These are phyloP conservation scores for Tribolium freemani DNA, from an alignment of 2,888 invertebrate species.

Conservation along the genomic window DNA sequence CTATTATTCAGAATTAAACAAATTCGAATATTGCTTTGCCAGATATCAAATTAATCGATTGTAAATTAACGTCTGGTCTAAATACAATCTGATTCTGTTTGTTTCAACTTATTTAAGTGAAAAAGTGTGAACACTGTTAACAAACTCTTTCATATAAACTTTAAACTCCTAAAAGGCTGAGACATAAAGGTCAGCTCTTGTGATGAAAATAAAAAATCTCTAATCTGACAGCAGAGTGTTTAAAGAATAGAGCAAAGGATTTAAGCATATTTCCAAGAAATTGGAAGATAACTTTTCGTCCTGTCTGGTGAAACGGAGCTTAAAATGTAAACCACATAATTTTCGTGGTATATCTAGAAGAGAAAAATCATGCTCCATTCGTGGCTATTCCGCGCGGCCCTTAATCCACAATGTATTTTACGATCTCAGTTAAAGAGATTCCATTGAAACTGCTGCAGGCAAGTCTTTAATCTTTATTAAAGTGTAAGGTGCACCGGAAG, in stretches of 20 bases:
- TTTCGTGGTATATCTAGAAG: constrained; percentile 5
- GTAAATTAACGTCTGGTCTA: no score
- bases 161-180: no score
- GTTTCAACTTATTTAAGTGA: no score
- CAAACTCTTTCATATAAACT: no score
- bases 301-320: constrained; percentile 8
- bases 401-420: constrained; percentile 41
- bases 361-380: constrained; percentile 24
- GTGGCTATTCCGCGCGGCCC: constrained; percentile 10
- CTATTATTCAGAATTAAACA: no score
- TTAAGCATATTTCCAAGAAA: background rate
- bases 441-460: constrained; percentile 12
- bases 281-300: background rate
- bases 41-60: no score
- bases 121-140: no score
- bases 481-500: constrained; percentile 32
- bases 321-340: constrained; percentile 25
- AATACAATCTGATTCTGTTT: no score
- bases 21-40: no score
- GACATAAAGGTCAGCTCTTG: no score
- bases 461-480: constrained; percentile 42
- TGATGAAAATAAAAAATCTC: no score
- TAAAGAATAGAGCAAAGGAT: background rate
- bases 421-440: constrained; percentile 26
- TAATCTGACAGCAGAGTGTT: background rate